phyloP scores from a whole-genome alignment of 2,113 vertebrate species.

The Callopanchax toddi region DNA sequence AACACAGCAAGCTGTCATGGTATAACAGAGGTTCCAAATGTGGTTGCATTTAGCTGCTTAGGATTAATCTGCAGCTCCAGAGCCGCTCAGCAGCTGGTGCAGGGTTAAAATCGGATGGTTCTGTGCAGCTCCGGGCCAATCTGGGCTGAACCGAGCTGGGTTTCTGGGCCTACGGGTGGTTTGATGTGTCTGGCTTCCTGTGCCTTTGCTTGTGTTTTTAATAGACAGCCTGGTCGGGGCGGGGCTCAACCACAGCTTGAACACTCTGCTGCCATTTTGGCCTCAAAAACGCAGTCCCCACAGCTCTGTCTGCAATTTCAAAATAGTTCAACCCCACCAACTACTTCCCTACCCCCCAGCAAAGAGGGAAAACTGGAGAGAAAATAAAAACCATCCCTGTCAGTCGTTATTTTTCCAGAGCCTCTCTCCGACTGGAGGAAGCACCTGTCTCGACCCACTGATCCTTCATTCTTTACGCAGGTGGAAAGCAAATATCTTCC shows the following conservation, averaged over 20 bases:
- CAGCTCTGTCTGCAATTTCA: slow-evolving; percentile 73
- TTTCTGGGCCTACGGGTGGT: slow-evolving; percentile 67
- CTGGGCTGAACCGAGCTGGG: slow-evolving; percentile 47
- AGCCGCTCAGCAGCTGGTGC: slow-evolving; percentile 44
- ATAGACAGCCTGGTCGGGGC: slow-evolving; percentile 78
- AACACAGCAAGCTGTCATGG: slow-evolving; percentile 9
- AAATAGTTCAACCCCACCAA: slow-evolving; percentile 69
- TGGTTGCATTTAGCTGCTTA: slow-evolving; percentile 32
- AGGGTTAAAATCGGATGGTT: slow-evolving; percentile 35
- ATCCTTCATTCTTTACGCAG: slow-evolving; percentile 57
- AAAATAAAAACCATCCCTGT: slow-evolving; percentile 35
- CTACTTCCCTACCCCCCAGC: slow-evolving; percentile 49
- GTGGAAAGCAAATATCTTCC: slow-evolving; percentile 61
- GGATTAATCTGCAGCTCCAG: slow-evolving; percentile 31
- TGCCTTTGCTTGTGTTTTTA: slow-evolving; percentile 79
- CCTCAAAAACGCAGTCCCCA: slow-evolving; percentile 73
- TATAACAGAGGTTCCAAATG: slow-evolving; percentile 28
- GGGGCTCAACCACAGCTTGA: slow-evolving; percentile 80
- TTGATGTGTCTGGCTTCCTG: slow-evolving; percentile 76
- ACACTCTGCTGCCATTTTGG: slow-evolving; percentile 74
- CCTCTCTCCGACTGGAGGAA: slow-evolving; percentile 54
- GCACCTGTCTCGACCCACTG: slow-evolving; percentile 62
- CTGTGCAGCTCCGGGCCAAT: slow-evolving; percentile 27
- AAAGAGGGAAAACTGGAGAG: slow-evolving; percentile 43
- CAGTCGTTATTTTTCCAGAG: slow-evolving; percentile 41